phyloP scores from a whole-genome alignment of 35 echinoderm and acorn worm species.

The Heliocidaris erythrogramma region DNA sequence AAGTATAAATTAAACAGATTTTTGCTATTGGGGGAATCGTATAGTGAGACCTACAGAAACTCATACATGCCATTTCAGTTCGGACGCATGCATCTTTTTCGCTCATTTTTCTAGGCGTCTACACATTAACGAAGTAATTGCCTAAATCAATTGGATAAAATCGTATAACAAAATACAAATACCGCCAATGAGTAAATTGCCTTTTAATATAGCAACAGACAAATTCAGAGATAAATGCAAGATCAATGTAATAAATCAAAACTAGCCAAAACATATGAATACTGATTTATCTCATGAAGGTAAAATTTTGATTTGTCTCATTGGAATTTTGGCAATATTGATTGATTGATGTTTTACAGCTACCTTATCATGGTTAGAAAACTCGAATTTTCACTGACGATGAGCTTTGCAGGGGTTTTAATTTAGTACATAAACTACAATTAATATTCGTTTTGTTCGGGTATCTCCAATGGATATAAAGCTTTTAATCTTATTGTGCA shows the following conservation, averaged over 20 bases:
- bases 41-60: not conserved
- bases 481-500: no score
- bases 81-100: not conserved
- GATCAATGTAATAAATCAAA: not conserved
- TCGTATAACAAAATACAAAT: not conserved
- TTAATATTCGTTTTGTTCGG: no score
- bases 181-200: not conserved
- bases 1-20: constrained; percentile 2
- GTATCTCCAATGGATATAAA: no score
- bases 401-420: no score
- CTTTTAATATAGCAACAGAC: not conserved
- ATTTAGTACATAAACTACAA: no score
- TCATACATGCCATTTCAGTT: not conserved
- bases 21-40: not conserved
- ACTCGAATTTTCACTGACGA: no score
- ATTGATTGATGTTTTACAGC: not conserved
- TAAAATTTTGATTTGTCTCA: not conserved
- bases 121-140: not conserved
- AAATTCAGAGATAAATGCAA: not conserved
- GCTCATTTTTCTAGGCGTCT: not conserved
- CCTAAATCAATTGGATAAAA: not conserved
- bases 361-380: no score
- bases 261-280: not conserved
- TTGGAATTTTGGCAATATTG: not conserved
- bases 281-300: not conserved